Conservation (phyloP, 2,797 vertebrate species). For the Micrastur ruficollis region DNA sequence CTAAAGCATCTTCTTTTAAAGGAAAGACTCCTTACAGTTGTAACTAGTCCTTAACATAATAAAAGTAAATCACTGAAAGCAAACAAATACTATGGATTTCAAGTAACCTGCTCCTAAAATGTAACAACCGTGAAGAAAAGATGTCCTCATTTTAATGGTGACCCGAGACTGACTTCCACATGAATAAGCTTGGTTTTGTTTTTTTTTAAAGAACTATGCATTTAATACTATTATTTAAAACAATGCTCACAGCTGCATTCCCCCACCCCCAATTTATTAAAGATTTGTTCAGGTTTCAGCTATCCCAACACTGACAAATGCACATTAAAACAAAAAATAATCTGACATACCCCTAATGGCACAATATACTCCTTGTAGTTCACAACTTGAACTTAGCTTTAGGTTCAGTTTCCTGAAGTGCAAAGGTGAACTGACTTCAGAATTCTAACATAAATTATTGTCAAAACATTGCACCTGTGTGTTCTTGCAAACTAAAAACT, state of each 20-base stretch:
- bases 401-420: neutral
- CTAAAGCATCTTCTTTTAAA: slow-evolving; percentile 66
- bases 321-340: neutral
- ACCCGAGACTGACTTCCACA: slow-evolving; percentile 18
- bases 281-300: neutral
- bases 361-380: neutral
- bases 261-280: neutral
- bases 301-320: neutral
- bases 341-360: neutral
- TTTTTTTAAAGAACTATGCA: neutral
- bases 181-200: neutral
- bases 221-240: neutral
- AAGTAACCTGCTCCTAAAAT: slow-evolving; percentile 47
- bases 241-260: neutral
- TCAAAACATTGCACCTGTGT: neutral
- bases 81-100: slow-evolving; percentile 50
- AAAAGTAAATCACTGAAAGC: slow-evolving; percentile 62
- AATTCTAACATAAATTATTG: neutral
- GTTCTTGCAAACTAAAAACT: neutral
- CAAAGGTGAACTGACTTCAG: neutral
- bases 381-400: neutral
- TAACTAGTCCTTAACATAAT: slow-evolving; percentile 58
- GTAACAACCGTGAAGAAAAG: slow-evolving; percentile 13
- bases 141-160: neutral
- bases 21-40: slow-evolving; percentile 59